Percentiles rank a stretch among this genome's conserved stretches.
Conservation (phyloP, 2,113 vertebrate genomes). For the Pao palembangensis region DNA sequence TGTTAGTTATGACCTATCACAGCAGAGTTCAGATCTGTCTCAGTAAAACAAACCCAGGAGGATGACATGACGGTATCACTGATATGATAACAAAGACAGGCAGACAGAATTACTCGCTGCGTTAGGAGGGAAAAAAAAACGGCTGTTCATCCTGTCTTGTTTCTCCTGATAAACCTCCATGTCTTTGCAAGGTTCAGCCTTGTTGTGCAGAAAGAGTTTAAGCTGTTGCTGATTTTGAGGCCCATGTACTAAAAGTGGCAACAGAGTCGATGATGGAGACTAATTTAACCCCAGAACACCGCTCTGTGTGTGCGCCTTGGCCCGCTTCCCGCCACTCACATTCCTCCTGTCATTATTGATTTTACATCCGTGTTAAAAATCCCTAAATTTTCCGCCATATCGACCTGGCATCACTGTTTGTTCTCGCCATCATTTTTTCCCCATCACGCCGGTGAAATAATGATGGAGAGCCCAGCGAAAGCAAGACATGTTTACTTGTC, state of each 20-base stretch:
- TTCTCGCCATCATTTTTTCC: background rate
- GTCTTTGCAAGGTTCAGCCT: too few relatives aligned
- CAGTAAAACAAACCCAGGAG: too few relatives aligned
- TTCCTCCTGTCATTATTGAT: conserved; percentile 59
- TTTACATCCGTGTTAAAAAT: conserved; percentile 47
- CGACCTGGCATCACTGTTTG: conserved; percentile 34
- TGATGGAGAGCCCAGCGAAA: conserved; percentile 8
- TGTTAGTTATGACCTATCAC: background rate
- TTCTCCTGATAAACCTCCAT: too few relatives aligned
- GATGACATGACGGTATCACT: too few relatives aligned
- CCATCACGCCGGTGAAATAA: background rate
- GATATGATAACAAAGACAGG: too few relatives aligned
- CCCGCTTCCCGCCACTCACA: conserved; percentile 35
- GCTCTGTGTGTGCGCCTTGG: conserved; percentile 58
- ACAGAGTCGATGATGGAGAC: conserved; percentile 56
- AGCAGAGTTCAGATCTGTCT: background rate
- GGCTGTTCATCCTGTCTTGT: background rate
- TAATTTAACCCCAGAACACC: conserved; percentile 60
- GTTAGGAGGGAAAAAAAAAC: too few relatives aligned
- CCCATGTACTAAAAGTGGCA: conserved; percentile 21
- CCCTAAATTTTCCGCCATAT: conserved; percentile 34
- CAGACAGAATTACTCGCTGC: too few relatives aligned
- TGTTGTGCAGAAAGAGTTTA: conserved; percentile 30
- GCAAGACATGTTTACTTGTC: conserved; percentile 19
- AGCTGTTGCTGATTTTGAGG: conserved; percentile 31